Evolutionary conservation across 2,113 vertebrate species (phyloP), one percentile per base, ranked within the genome.

Genomic region (Lepisosteus oculatus): DNA sequence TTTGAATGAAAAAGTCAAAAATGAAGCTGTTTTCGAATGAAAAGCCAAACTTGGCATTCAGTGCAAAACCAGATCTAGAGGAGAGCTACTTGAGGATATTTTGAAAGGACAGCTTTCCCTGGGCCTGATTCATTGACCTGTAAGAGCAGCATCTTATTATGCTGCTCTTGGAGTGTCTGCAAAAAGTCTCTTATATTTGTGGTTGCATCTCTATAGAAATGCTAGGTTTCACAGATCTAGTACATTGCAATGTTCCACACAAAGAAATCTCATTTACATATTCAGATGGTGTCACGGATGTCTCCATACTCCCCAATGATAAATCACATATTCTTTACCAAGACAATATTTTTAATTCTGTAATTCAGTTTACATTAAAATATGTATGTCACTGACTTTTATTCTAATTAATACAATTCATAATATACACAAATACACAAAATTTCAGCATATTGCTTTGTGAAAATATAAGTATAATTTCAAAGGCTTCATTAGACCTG

Each of bases 231-330:
- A 61, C 45, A 41, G 9, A n/a, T 64, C 41, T 63, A 80, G 6
- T 4, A 29, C 29, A 29, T 29, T 29, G 29, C 29, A 29, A 29
- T 29, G 29, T 29, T 29, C 29, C 72, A 87, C 74, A 84, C 69
- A 72, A 68, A 81, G 67, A 67, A 75, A 78, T 67, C 79, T 84
- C 74, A 62, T 67, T 55, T 57, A 73, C 62, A 72, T 73, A 81
- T 84, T 89, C 83, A 86, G 81, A 88, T 80, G 64, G 70, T 81
- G 68, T 68, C 72, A 69, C 74, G 78, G 68, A 77, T n/a, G 29
- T 72, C 83, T 79, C 69, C 76, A 81, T 79, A 70, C 82, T 86
- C 85, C 86, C 88, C 83, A 83, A 90, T 89, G 89, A 78, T 43
- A 78, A 84, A 73, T 81, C 79, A 76, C 9, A 61, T 64, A 68